Evolutionary conservation across 2,797 vertebrate species (phyloP).

Genomic region (Onychomys leucogaster): DNA sequence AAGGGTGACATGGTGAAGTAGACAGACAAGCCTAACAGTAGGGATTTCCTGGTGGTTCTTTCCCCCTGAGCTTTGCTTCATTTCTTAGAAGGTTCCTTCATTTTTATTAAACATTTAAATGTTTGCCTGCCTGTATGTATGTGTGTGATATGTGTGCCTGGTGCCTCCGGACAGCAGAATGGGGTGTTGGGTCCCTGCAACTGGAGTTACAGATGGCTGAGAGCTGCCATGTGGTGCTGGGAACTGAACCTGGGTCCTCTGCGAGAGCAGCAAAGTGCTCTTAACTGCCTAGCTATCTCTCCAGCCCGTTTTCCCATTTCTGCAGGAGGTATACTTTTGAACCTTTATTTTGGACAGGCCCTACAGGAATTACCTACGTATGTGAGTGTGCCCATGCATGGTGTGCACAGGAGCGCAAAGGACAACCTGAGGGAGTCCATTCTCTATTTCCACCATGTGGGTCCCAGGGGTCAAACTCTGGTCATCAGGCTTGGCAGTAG

Average conservation of each 20-base stretch:
- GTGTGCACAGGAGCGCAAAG: not conserved
- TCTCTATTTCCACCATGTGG: not conserved
- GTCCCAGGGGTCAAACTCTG: not conserved
- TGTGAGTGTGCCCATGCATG: not conserved
- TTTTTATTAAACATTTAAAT: not conserved
- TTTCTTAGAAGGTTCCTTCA: not conserved
- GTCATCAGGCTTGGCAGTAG: not conserved
- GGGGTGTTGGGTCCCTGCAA: not conserved
- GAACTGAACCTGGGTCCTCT: not conserved
- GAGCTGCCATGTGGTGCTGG: not conserved
- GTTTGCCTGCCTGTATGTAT: not conserved
- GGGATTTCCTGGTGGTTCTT: not conserved
- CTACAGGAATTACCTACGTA: not conserved
- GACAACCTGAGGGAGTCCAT: not conserved
- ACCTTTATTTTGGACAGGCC: not conserved
- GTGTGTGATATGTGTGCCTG: too few species aligned
- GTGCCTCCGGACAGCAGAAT: not conserved
- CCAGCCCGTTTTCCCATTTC: not conserved
- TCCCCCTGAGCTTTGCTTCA: not conserved
- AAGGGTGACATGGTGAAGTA: not conserved
- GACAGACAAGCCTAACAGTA: not conserved
- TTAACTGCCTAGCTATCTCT: not conserved
- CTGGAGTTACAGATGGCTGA: not conserved
- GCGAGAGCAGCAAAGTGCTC: not conserved
- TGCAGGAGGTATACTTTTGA: slow-evolving; percentile 2